Base-by-base conservation (phyloP, 2,797 vertebrate genomes). In the Galaxias olidus region DNA sequence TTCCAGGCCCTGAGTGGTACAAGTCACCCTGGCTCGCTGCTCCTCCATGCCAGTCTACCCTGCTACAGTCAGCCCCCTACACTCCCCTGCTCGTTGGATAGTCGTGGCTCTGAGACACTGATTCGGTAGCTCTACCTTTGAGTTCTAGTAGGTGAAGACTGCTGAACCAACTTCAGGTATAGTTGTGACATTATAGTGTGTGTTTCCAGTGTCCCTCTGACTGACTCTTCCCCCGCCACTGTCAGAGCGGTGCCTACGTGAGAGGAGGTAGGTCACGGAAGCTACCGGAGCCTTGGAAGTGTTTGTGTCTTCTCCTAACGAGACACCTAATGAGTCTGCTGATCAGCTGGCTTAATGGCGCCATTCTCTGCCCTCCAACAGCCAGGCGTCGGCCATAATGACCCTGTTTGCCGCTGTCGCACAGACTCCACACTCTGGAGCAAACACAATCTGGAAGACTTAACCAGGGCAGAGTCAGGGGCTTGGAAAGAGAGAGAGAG, bases 311-410 rank as follows among this genome's bases (percentile, higher is more conserved):
- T 67, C 66, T 63, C 52, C 63, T 47, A 44, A 55, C 55, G 41
- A 60, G 30, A 30, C 6, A 30, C 30, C 81, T 82, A 84, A 86
- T 82, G 84, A 83, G 66, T 81, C 72, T 73, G 66, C 72, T 82
- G 84, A 84, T 83, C 79, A 84, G 79, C 82, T 77, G 78, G 74
- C 83, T 84, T 83, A 86, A 84, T 84, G 75, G 68, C 77, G 75
- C 74, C 77, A 74, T 83, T 83, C n/a, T 17, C 7, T 7, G n/a
- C 1, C 49, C 45, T 13, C 80, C 72, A 58, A 65, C 73, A 59
- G 69, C 75, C 75, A 42, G 54, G 40, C 54, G 30, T 41, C 30
- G 40, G 40, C 54, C n/a, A 15, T 80, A 82, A 84, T 84, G 74
- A 81, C 68, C 63, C 78, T 69, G 71, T 77, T 76, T 65, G 66